These are phyloP conservation scores for Anguilla obscura DNA, from an alignment of 2,797 vertebrate species.

Conservation along the genomic window DNA sequence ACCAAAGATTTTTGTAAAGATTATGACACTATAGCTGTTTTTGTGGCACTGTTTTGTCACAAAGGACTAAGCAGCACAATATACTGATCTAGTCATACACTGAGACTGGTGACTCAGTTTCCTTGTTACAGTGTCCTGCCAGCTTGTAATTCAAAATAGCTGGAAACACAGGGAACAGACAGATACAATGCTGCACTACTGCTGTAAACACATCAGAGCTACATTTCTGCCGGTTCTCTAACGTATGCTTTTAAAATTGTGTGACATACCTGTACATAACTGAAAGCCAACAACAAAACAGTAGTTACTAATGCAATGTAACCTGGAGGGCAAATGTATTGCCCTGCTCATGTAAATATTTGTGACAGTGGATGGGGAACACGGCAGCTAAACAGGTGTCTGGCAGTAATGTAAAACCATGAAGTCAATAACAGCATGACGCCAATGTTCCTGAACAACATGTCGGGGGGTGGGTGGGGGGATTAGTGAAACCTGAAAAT, in stretches of 20 bases:
- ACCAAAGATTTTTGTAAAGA: not conserved
- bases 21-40: not conserved
- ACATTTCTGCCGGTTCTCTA: not conserved
- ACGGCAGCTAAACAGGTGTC: not conserved
- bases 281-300: not conserved
- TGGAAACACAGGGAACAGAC: not conserved
- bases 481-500: not conserved
- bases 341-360: slow-evolving; percentile 28
- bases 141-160: not conserved
- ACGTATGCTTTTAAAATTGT: not conserved
- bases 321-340: not conserved
- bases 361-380: not conserved
- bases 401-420: not conserved
- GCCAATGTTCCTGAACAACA: not conserved
- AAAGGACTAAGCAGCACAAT: not conserved
- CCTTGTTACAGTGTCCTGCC: not conserved
- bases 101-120: not conserved
- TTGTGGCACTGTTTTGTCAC: not conserved
- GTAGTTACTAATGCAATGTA: slow-evolving; percentile 4
- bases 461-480: not conserved
- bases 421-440: not conserved
- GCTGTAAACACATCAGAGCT: not conserved
- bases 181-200: not conserved
- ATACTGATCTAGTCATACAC: not conserved
- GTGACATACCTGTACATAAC: not conserved